Evolutionary conservation across 2,888 invertebrate genomes (phyloP).

Genomic region (Dasypolia templi): DNA sequence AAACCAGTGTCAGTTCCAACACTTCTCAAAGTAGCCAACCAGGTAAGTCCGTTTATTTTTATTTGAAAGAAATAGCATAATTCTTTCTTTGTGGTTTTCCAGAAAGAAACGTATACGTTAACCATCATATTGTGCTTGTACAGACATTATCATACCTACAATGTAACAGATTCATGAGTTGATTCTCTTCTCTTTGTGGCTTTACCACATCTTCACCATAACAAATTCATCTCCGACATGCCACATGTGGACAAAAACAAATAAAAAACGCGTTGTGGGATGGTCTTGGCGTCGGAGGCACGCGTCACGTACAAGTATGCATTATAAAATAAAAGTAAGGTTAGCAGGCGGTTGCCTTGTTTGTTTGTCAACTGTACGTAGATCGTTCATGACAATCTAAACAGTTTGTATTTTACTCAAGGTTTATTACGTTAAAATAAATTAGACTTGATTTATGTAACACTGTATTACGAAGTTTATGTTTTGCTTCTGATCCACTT

Average conservation of each 20-base stretch:
- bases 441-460: slow-evolving; percentile 14
- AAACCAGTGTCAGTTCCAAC: slow-evolving; percentile 83
- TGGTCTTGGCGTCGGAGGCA: slow-evolving; percentile 33
- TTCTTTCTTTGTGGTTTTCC: neutral
- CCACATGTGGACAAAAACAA: slow-evolving; percentile 42
- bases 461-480: neutral
- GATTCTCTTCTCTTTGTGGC: slow-evolving; percentile 1
- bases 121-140: neutral
- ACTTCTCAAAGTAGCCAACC: slow-evolving; percentile 76
- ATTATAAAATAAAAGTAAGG: slow-evolving; percentile 63
- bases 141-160: neutral
- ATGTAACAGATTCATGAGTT: neutral
- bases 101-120: neutral
- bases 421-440: slow-evolving; percentile 38
- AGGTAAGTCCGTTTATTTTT: slow-evolving; percentile 72
- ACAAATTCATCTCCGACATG: slow-evolving; percentile 18
- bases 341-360: slow-evolving; percentile 58
- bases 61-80: neutral
- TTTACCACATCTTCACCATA: slow-evolving; percentile 2
- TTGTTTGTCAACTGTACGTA: slow-evolving; percentile 51
- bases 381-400: slow-evolving; percentile 45
- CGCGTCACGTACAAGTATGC: slow-evolving; percentile 51
- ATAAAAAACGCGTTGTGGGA: slow-evolving; percentile 17
- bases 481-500: slow-evolving; percentile 22
- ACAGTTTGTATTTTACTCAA: slow-evolving; percentile 28